Conservation (phyloP, 2,113 vertebrate genomes). For the Entomyzon cyanotis region DNA sequence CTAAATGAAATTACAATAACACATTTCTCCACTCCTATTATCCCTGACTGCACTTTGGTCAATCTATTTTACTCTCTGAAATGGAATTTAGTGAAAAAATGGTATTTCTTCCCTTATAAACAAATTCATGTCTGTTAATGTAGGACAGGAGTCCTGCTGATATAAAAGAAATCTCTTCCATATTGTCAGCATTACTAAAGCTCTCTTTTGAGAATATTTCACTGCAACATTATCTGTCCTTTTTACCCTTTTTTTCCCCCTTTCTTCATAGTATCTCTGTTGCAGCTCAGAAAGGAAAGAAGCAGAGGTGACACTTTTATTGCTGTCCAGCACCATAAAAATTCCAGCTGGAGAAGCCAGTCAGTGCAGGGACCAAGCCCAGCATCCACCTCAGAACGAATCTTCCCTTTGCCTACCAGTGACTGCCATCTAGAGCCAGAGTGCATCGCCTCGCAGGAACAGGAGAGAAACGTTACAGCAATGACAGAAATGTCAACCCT, state of each 20-base stretch:
- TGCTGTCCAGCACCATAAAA: slow-evolving; percentile 3
- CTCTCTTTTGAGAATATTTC: background rate
- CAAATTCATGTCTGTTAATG: background rate
- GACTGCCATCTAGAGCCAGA: slow-evolving; percentile 51
- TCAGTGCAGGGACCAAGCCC: background rate
- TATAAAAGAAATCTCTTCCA: background rate
- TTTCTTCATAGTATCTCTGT: background rate
- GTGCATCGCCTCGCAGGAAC: accelerated
- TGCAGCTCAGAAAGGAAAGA: background rate
- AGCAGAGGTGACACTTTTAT: background rate
- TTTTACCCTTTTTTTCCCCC: background rate
- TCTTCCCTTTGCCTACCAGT: background rate
- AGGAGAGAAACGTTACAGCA: background rate
- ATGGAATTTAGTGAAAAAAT: background rate
- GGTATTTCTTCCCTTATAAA: background rate
- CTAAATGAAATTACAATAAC: background rate
- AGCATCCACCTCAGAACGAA: background rate
- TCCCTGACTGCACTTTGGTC: background rate
- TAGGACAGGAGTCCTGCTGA: background rate
- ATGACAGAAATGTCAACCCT: background rate
- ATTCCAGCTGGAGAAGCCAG: background rate
- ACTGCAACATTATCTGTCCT: background rate
- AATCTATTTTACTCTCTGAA: background rate
- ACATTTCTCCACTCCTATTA: background rate
- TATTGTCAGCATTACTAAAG: background rate